Percentiles rank a stretch among this genome's conserved stretches.
phyloP scores from a whole-genome alignment of 2,797 vertebrate genomes.

The Thripadectes ignobilis region DNA sequence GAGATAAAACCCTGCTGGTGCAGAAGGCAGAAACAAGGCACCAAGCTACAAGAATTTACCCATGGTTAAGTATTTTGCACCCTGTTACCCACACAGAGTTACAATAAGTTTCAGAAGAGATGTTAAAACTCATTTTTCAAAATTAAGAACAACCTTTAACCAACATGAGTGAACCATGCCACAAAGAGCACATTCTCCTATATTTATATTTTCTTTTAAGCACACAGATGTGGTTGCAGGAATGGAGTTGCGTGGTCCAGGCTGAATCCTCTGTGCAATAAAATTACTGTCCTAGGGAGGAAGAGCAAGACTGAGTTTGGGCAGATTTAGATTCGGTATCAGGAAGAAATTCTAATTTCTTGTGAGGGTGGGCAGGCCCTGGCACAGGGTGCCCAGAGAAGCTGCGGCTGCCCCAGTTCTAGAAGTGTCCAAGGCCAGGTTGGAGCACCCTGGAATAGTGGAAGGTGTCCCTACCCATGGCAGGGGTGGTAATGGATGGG shows the following conservation, averaged over 20 bases:
- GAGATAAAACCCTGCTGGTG: background rate
- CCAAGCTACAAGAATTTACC: background rate
- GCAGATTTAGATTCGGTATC: background rate
- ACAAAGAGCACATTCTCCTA: background rate
- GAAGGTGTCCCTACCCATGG: background rate
- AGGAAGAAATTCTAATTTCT: background rate
- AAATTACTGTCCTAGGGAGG: fast-evolving
- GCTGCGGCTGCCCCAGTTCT: background rate
- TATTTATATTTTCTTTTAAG: background rate
- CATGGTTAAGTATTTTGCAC: background rate
- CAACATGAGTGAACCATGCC: background rate
- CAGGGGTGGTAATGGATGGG: fast-evolving
- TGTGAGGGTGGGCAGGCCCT: background rate
- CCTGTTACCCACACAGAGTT: background rate
- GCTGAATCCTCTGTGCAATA: background rate
- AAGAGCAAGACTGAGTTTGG: background rate
- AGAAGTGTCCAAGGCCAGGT: fast-evolving
- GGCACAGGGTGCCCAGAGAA: background rate
- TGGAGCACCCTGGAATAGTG: background rate
- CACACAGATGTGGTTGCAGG: background rate
- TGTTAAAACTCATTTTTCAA: background rate
- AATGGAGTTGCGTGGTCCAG: background rate
- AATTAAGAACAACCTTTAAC: background rate
- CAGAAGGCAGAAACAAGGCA: background rate
- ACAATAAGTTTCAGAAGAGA: background rate